Percentiles rank a stretch among this genome's conserved stretches.
Evolutionary conservation across 2,888 invertebrate species (phyloP).

Genomic region (Carpatolechia fugitivella): DNA sequence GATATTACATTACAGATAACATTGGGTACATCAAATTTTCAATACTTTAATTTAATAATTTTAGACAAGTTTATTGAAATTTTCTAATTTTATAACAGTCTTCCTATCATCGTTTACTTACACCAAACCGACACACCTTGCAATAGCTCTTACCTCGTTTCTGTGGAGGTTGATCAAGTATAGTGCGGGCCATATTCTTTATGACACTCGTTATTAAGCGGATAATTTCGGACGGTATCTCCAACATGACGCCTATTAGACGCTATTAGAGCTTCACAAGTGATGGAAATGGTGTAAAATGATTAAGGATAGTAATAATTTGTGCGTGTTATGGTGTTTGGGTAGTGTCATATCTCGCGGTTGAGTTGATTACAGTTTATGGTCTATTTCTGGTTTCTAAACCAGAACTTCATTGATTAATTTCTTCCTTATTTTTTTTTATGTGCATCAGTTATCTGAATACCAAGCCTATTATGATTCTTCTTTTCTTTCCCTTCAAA

Average conservation of each 20-base stretch:
- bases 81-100: too few relatives aligned
- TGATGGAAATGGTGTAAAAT: slow-evolving; percentile 7
- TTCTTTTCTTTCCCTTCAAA: not conserved
- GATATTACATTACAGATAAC: too few relatives aligned
- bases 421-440: not conserved
- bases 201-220: slow-evolving; percentile 48
- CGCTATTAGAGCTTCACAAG: slow-evolving; percentile 24
- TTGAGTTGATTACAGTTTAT: slow-evolving; percentile 4
- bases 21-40: too few relatives aligned
- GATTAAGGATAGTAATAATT: slow-evolving; percentile 7
- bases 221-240: slow-evolving; percentile 51
- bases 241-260: slow-evolving; percentile 40
- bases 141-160: slow-evolving; percentile 40
- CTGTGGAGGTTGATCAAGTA: slow-evolving; percentile 33
- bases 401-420: not conserved
- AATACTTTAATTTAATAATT: too few relatives aligned
- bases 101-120: too few relatives aligned
- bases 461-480: too few relatives aligned
- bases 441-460: too few relatives aligned
- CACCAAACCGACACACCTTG: slow-evolving; percentile 34
- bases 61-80: too few relatives aligned
- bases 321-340: slow-evolving; percentile 2
- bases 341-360: slow-evolving; percentile 1
- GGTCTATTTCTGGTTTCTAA: not conserved
- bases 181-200: slow-evolving; percentile 44